These are phyloP conservation scores for Porites rus DNA, from an alignment of 92 coral and sea anemone species.

Conservation along the genomic window DNA sequence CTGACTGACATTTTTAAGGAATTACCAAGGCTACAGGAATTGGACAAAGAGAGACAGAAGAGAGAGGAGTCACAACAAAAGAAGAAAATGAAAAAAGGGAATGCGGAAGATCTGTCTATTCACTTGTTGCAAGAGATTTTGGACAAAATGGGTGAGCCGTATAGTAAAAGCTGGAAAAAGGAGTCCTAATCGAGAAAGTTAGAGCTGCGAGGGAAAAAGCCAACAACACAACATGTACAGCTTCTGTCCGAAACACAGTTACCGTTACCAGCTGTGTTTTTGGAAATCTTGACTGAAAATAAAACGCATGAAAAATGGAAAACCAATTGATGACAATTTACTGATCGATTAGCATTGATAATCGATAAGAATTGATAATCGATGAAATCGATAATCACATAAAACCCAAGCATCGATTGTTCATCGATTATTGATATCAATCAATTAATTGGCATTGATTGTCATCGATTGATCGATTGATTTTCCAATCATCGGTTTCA, in stretches of 20 bases:
- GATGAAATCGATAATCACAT: too few species aligned
- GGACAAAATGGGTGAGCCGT: conserved; percentile 18
- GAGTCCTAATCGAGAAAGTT: conserved; percentile 34
- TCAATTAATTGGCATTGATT: too few species aligned
- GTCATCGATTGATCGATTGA: too few species aligned
- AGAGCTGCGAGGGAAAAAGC: conserved; percentile 24
- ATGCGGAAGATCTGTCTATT: conserved; percentile 27
- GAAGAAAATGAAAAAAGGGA: conserved; percentile 28
- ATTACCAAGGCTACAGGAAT: conserved; percentile 6
- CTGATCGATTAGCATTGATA: too few species aligned
- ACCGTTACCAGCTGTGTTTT: too few species aligned
- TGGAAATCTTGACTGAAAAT: too few species aligned
- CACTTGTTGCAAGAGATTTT: background rate
- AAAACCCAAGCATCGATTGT: too few species aligned
- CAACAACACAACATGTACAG: conserved; percentile 27
- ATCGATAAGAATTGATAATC: too few species aligned
- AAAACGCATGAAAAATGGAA: too few species aligned
- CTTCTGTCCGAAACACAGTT: conserved; percentile 15
- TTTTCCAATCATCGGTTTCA: too few species aligned
- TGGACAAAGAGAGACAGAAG: conserved; percentile 25
- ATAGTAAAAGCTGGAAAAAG: background rate
- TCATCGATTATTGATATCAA: too few species aligned
- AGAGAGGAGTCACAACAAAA: conserved; percentile 8
- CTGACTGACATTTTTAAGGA: conserved; percentile 3
- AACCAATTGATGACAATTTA: too few species aligned